Percentiles rank a stretch among this genome's conserved stretches.
Evolutionary conservation across 1,140 invertebrate genomes (phyloP).

Genomic region (Pantala flavescens): DNA sequence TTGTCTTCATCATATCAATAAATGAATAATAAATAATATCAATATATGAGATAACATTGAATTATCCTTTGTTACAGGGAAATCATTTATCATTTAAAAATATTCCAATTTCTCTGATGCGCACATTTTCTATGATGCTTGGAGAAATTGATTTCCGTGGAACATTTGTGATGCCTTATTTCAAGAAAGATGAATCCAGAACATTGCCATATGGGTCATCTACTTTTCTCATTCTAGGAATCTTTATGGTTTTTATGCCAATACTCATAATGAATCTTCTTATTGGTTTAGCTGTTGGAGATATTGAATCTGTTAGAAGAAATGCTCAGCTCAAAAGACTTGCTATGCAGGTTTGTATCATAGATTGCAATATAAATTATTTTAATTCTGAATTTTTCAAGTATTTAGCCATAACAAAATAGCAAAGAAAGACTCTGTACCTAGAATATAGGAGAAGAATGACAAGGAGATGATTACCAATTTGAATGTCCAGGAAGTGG

Average conservation of each 20-base stretch:
- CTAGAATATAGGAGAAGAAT: no score
- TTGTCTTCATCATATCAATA: no score
- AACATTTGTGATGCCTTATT: slow-evolving; percentile 69
- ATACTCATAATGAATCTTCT: slow-evolving; percentile 86
- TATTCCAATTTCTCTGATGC: slow-evolving; percentile 63
- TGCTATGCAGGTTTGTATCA: slow-evolving; percentile 66
- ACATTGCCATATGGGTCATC: slow-evolving; percentile 60
- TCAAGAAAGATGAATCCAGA: slow-evolving; percentile 32
- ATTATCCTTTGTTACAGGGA: slow-evolving; percentile 41
- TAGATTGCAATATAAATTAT: neutral
- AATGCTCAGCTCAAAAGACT: slow-evolving; percentile 79
- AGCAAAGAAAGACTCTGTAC: no score
- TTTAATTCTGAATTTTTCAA: no score
- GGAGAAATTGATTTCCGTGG: slow-evolving; percentile 79
- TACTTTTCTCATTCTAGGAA: slow-evolving; percentile 63
- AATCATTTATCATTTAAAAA: slow-evolving; percentile 61
- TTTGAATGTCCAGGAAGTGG: no score
- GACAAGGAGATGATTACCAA: no score
- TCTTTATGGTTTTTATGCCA: slow-evolving; percentile 85
- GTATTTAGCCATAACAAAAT: no score
- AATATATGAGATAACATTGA: no score
- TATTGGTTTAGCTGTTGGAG: slow-evolving; percentile 87
- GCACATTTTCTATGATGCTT: slow-evolving; percentile 83
- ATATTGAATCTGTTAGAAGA: slow-evolving; percentile 77
- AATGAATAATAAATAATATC: no score